A percentile compares a stretch with the other conserved stretches of the same genome.
phyloP scores from a whole-genome alignment of 2,888 invertebrate species.

The Cryptus armator region DNA sequence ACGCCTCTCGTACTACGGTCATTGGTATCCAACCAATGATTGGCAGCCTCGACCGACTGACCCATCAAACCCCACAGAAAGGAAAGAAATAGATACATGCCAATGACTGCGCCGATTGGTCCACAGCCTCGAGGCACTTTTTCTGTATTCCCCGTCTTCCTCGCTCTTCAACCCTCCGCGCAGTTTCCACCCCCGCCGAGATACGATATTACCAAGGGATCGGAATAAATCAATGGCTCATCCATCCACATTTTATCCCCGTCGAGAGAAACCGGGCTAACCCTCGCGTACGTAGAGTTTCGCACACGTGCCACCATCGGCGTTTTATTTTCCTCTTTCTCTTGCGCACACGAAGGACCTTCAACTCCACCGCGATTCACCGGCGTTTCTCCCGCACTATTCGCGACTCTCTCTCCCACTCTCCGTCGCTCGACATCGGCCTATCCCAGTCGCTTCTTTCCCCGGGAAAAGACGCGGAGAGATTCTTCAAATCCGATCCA shows the following conservation, averaged over 20 bases:
- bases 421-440: conserved; percentile 52
- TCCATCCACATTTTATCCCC: conserved; percentile 84
- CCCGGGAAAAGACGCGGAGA: conserved; percentile 70
- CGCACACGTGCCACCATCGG: conserved; percentile 60
- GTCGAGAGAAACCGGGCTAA: conserved; percentile 72
- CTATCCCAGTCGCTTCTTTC: conserved; percentile 64
- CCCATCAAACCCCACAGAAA: conserved; percentile 18
- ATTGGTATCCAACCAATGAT: conserved; percentile 12
- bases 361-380: conserved; percentile 19
- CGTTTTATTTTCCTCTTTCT: conserved; percentile 24
- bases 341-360: conserved; percentile 16
- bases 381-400: conserved; percentile 27
- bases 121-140: conserved; percentile 65
- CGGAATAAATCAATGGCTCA: conserved; percentile 84
- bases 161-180: conserved; percentile 45
- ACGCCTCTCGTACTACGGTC: background rate
- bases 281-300: conserved; percentile 60
- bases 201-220: conserved; percentile 83
- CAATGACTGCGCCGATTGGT: conserved; percentile 41
- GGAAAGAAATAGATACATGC: conserved; percentile 4
- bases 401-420: conserved; percentile 61
- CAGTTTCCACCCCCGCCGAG: conserved; percentile 68
- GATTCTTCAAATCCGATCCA: conserved; percentile 83
- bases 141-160: conserved; percentile 59
- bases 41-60: background rate